Percentiles rank a stretch among this genome's conserved stretches.
Conservation (phyloP, 2,113 vertebrate genomes). For the Chloroceryle aenea region DNA sequence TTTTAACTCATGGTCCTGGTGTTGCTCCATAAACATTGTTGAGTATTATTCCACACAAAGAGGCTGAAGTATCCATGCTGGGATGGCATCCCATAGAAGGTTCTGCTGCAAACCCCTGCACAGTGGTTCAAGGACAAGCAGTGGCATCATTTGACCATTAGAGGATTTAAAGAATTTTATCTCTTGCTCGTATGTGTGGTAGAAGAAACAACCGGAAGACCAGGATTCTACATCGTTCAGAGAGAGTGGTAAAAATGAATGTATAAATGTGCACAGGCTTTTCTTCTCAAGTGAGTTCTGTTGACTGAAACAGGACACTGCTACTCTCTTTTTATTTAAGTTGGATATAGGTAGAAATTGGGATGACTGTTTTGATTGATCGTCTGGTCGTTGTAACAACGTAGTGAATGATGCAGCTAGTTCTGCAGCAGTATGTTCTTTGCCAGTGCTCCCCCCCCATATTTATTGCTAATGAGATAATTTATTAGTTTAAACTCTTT, state of each 20-base stretch:
- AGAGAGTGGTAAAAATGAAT: neutral
- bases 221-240: neutral
- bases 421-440: neutral
- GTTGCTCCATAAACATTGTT: neutral
- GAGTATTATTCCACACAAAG: neutral
- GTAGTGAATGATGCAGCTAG: neutral
- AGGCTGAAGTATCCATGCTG: neutral
- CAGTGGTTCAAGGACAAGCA: fast-evolving
- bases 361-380: neutral
- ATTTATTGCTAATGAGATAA: neutral
- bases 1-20: neutral
- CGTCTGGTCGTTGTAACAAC: neutral
- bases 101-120: neutral
- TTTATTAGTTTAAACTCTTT: slow-evolving; percentile 33
- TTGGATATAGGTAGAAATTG: neutral
- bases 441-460: neutral
- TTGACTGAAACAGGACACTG: neutral
- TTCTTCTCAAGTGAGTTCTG: neutral
- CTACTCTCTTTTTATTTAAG: neutral
- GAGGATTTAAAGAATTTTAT: neutral
- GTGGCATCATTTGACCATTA: too few species aligned
- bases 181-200: neutral
- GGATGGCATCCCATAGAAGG: neutral
- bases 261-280: neutral
- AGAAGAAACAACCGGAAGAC: neutral